phyloP scores from a whole-genome alignment of 2,888 invertebrate genomes.

The Tipula lateralis region DNA sequence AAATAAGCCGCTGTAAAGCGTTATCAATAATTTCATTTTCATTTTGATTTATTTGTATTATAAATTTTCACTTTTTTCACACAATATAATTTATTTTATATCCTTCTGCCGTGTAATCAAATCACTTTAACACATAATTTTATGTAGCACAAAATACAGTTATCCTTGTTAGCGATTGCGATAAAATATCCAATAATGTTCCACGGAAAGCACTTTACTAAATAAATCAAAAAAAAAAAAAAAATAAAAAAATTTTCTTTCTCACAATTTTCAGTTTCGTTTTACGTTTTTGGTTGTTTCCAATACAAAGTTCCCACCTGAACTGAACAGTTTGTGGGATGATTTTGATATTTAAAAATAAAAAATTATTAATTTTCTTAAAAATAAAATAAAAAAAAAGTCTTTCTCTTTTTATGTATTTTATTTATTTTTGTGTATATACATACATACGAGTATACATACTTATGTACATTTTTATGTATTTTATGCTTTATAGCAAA shows the following conservation, averaged over 20 bases:
- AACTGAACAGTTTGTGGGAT: slow-evolving; percentile 30
- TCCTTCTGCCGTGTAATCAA: not conserved
- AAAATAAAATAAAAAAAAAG: not conserved
- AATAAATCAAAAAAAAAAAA: not conserved
- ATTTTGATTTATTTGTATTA: not conserved
- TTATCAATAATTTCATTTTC: slow-evolving; percentile 8
- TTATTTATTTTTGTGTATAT: not conserved
- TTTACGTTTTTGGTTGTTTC: not conserved
- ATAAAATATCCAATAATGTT: not conserved
- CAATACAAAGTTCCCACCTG: slow-evolving; percentile 29
- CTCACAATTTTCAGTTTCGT: slow-evolving; percentile 24
- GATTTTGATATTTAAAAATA: slow-evolving; percentile 27
- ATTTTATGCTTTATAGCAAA: not conserved
- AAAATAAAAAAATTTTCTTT: not conserved
- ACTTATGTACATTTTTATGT: not conserved
- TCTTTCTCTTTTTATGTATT: slow-evolving; percentile 27
- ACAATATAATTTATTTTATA: not conserved
- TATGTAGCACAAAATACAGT: not conserved
- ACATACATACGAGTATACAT: not conserved
- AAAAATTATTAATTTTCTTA: not conserved
- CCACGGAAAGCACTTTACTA: not conserved
- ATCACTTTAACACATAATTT: not conserved
- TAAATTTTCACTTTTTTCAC: slow-evolving; percentile 9
- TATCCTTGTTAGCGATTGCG: not conserved
- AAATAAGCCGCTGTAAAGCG: not conserved